These are phyloP conservation scores for Lophura nycthemera DNA, from an alignment of 2,113 vertebrate species.

Conservation along the genomic window DNA sequence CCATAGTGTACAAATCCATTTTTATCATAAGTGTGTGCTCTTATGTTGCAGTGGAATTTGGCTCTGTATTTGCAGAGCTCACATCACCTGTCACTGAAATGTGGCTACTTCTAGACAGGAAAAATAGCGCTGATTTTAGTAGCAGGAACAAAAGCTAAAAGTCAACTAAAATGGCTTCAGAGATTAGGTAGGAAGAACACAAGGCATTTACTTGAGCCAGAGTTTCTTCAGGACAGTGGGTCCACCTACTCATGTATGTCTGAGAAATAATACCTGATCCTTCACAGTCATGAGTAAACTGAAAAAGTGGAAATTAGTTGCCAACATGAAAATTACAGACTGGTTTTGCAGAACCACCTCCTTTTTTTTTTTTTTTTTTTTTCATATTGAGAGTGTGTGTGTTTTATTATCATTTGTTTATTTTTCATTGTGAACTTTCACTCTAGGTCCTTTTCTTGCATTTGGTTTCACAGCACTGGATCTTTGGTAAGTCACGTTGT, in stretches of 20 bases:
- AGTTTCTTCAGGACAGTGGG: neutral
- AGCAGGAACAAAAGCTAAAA: neutral
- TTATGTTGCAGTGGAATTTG: neutral
- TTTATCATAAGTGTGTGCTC: neutral
- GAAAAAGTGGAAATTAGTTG: neutral
- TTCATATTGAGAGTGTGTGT: neutral
- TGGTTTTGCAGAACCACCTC: neutral
- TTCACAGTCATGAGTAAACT: neutral
- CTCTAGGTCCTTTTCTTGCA: neutral
- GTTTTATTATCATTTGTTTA: neutral
- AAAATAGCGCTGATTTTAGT: constrained; percentile 36
- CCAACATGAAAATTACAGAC: neutral
- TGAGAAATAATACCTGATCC: neutral
- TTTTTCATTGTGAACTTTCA: neutral
- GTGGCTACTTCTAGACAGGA: neutral
- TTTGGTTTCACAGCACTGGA: neutral
- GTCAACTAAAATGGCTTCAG: neutral
- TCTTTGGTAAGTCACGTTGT: neutral
- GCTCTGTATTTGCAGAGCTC: neutral
- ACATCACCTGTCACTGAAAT: neutral
- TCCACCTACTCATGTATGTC: neutral
- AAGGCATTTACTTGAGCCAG: neutral
- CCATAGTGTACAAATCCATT: neutral
- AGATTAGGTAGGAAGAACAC: neutral
- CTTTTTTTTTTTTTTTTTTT: neutral